Evolutionary conservation across 2,113 vertebrate species (phyloP), one percentile per base, ranked within the genome.

Genomic region (Corydoras maculifer): DNA sequence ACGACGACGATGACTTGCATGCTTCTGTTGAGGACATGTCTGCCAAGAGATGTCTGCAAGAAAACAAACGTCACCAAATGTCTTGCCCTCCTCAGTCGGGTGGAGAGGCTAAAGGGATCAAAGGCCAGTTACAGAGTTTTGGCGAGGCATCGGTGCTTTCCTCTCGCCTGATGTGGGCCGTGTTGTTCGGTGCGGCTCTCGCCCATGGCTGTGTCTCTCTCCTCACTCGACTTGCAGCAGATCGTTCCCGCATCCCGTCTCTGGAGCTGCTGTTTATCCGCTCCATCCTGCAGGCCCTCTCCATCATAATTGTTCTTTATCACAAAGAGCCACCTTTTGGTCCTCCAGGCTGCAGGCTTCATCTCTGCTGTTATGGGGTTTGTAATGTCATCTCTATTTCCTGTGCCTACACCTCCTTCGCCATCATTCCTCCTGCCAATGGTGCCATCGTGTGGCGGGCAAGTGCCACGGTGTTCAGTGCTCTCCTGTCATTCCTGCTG

Each of bases 301-400:
- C 96, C 58, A 84, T 99, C 49, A 73, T 88, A 43, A 92, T 94
- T 55, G 94, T 99, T 67, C 90, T 91, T 82, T 97, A 98, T 58
- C 87, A 93, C 79, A 91, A 93, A 0, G 94, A 99, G 84, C 87
- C 92, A 2, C 94, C 95, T 31, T 96, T 99, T n/a, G 97, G 97
- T 32, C 94, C 94, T 10, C 91, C 86, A 75, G 95, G 96, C 70
- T 94, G 93, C 86, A 90, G 94, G 54, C 80, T 97, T 65, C 91
- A 92, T 12, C 92, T 99, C 62, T 96, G 98, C 87, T 91, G 95
- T 83, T 98, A 97, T 0, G 96, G 96, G 3, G 85, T 96, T 7
- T 98, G 94, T 86, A 99, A 99, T 3, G 94, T 99, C 49, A 93
- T 99, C 79, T 98, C 97, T 8, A 98, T 99, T 85, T 96, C 95